Conservation (phyloP, 2,113 vertebrate species). For the Chroicocephalus ridibundus region DNA sequence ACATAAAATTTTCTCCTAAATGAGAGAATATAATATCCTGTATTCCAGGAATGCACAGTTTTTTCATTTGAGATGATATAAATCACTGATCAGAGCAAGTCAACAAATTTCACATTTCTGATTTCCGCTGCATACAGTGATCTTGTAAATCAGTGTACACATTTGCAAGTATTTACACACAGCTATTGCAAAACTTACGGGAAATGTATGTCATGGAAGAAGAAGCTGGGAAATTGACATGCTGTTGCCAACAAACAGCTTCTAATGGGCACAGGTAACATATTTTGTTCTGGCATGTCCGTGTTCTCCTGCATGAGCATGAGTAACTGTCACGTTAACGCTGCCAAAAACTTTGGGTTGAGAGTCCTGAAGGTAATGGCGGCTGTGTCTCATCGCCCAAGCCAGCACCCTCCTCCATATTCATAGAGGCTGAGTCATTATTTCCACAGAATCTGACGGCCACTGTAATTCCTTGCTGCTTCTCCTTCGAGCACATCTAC, state of each 20-base stretch:
- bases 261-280: background rate
- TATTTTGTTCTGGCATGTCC: background rate
- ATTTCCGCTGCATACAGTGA: background rate
- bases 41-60: background rate
- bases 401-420: accelerated
- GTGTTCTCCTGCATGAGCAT: background rate
- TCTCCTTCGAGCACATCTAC: background rate
- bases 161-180: background rate
- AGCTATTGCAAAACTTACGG: background rate
- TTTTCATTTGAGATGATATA: background rate
- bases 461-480: background rate
- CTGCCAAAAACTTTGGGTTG: background rate
- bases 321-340: background rate
- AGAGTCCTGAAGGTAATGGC: background rate
- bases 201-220: background rate
- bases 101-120: background rate
- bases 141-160: background rate
- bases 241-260: background rate
- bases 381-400: background rate
- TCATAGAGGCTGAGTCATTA: background rate
- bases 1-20: background rate
- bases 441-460: background rate
- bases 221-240: background rate
- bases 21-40: background rate
- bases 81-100: background rate